Base-by-base conservation (phyloP, 2,888 invertebrate species). In the Epinotia bilunana region DNA sequence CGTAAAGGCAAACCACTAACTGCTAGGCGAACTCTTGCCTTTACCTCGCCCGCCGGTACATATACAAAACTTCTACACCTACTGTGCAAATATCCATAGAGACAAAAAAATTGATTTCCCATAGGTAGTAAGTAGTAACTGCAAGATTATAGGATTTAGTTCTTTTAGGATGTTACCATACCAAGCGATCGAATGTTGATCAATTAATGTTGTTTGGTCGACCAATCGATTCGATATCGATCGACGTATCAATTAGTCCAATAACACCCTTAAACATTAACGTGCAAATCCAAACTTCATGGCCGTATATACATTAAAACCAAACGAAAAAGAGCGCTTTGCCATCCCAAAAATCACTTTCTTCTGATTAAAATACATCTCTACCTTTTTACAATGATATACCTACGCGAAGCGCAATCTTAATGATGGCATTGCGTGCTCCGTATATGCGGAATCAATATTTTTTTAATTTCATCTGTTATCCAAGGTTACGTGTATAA, bases 1-100 rank as follows among this genome's bases (percentile, higher is more conserved):
- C 81, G 84, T 83, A 83, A 78, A 84, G 87, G 84, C 86, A 82
- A 81, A 80, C 12, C 49, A n/a, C 49, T 23, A 12, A 13, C 28
- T 58, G 43, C 57, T 53, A 57, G 68, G 33, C n/a, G 55, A 39
- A 69, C 18, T 23, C 20, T 75, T 75, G 75, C 75, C 75, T 67
- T 72, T 46, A 72, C 72, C 75, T 75, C 28, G 62, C 71, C 71
- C 20, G 61, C 67, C 43, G 43, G 57, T 75, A 71, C 58, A 71
- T 33, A 65, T 72, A 72, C 65, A 65, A 61, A 71, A 75, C 71
- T 55, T 61, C 75, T 72, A 75, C 64, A 61, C 71, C 74, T 75
- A 75, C 67, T 67, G 71, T 75, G 75, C 75, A 75, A 75, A 18
- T 72, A 74, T 65, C 43, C 39, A 63, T 62, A 63, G 57, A 63